Conservation (phyloP, 2,113 vertebrate species). For the Nibea coibor region DNA sequence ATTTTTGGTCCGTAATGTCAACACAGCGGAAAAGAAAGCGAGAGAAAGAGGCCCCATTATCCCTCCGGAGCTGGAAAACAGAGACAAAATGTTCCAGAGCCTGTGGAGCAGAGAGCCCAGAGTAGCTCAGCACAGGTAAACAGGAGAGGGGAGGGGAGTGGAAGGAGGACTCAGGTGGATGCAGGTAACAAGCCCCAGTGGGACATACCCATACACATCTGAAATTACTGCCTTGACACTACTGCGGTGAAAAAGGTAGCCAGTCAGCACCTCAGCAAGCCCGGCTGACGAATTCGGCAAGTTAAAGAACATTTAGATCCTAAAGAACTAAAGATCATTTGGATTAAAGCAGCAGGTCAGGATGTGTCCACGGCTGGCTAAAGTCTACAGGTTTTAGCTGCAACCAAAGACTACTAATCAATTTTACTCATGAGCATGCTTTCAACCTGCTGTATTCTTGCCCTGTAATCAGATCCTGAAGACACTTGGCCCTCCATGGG, state of each 20-base stretch:
- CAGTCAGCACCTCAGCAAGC: constrained; percentile 6
- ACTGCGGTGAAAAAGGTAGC: constrained; percentile 28
- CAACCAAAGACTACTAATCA: neutral
- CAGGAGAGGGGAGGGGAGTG: constrained; percentile 38
- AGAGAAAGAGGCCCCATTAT: constrained; percentile 20
- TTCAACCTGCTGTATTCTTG: neutral
- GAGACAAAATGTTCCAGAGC: constrained; percentile 77
- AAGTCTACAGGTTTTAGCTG: neutral
- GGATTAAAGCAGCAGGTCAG: neutral
- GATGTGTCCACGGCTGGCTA: neutral
- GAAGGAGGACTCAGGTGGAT: constrained; percentile 77
- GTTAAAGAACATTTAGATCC: neutral
- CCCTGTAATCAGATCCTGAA: constrained; percentile 9
- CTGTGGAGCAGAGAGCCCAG: constrained; percentile 31
- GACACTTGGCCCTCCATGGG: constrained; percentile 3
- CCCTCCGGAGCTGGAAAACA: constrained; percentile 53
- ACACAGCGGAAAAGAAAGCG: neutral
- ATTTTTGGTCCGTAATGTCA: constrained; percentile 2
- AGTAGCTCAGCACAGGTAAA: constrained; percentile 73
- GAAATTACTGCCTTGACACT: constrained; percentile 53
- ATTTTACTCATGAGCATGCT: neutral
- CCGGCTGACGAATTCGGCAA: neutral
- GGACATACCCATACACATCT: constrained; percentile 71
- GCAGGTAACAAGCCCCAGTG: constrained; percentile 82
- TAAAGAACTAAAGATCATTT: neutral